phyloP scores from a whole-genome alignment of 2,888 invertebrate genomes.

The Phyllotreta cruciferae region DNA sequence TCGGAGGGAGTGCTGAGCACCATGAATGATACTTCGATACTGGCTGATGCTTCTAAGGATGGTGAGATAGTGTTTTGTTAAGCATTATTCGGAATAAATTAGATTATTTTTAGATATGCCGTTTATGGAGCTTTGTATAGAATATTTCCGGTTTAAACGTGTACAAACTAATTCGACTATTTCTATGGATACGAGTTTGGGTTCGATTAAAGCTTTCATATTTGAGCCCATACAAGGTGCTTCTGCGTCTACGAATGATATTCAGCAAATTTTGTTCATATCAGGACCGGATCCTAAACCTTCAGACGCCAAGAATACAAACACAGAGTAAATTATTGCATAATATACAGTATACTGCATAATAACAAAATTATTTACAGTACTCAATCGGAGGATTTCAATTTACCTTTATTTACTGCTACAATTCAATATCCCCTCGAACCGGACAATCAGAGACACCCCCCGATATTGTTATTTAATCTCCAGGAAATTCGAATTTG shows the following conservation, averaged over 20 bases:
- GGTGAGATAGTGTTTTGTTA: conserved; percentile 48
- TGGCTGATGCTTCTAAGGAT: conserved; percentile 56
- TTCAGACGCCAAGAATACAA: no score
- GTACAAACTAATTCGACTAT: conserved; percentile 56
- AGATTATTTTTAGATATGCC: conserved; percentile 62
- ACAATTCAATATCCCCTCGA: conserved; percentile 61
- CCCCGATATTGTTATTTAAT: conserved; percentile 62
- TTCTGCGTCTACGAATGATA: conserved; percentile 38
- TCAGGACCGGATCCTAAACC: conserved; percentile 63
- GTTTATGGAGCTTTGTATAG: conserved; percentile 68
- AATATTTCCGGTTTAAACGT: conserved; percentile 61
- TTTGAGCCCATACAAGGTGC: conserved; percentile 55
- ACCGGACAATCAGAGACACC: conserved; percentile 59
- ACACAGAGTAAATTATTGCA: no score
- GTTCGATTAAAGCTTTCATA: conserved; percentile 63
- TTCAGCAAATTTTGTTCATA: conserved; percentile 64
- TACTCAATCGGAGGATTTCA: conserved; percentile 46
- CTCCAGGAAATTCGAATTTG: conserved; percentile 63
- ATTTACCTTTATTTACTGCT: conserved; percentile 56
- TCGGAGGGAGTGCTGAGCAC: conserved; percentile 49
- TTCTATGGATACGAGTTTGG: conserved; percentile 57
- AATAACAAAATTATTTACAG: no score
- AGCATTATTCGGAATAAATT: not conserved
- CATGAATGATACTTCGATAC: conserved; percentile 54
- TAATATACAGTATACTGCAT: no score